These are phyloP conservation scores for Eupithecia pulchellata DNA, from an alignment of 2,888 invertebrate species.

Conservation along the genomic window DNA sequence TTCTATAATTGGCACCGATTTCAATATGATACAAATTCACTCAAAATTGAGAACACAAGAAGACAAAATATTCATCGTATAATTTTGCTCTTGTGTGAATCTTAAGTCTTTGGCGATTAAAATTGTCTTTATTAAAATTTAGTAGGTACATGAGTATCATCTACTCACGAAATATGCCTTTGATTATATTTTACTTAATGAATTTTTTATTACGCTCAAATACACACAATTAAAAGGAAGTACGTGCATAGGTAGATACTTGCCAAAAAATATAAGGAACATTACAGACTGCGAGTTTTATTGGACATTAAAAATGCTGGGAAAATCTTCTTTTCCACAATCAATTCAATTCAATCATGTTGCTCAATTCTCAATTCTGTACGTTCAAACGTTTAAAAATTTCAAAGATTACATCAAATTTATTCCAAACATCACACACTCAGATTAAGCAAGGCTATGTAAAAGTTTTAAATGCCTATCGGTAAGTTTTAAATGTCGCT, in stretches of 20 bases:
- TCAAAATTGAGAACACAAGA: not conserved
- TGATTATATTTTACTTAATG: not conserved
- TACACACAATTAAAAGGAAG: not conserved
- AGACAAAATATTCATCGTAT: not conserved
- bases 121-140: not conserved
- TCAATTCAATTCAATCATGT: too few relatives aligned
- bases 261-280: constrained; percentile 24
- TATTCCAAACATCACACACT: constrained; percentile 29
- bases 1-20: constrained; percentile 69
- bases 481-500: constrained; percentile 71
- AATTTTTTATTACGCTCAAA: not conserved
- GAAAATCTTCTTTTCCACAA: not conserved
- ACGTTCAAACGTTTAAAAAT: not conserved
- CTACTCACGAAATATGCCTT: not conserved
- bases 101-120: not conserved
- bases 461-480: constrained; percentile 41
- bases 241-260: constrained; percentile 3
- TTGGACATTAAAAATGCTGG: not conserved
- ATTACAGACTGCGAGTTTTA: constrained; percentile 20
- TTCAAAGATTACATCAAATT: constrained; percentile 14
- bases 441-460: constrained; percentile 32
- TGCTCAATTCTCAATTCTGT: not conserved
- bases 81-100: not conserved
- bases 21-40: constrained; percentile 41
- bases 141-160: not conserved